Percentiles rank a stretch among this genome's conserved stretches.
Evolutionary conservation across 1,140 invertebrate genomes (phyloP).

Genomic region (Macrocentrus cingulum): DNA sequence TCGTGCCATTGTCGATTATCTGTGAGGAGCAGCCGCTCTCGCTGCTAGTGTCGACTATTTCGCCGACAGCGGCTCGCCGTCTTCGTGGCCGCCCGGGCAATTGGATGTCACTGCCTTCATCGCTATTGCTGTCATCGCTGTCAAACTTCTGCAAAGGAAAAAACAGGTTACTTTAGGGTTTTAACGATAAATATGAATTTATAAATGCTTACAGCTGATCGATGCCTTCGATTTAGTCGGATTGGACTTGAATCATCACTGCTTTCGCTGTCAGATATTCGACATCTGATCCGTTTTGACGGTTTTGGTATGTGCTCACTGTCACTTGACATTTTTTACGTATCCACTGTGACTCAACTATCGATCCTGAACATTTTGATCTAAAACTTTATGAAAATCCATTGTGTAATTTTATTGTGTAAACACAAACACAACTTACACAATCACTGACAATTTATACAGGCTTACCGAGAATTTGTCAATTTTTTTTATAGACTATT

Average conservation of each 20-base stretch:
- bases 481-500: conserved; percentile 5
- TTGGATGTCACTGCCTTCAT: conserved; percentile 49
- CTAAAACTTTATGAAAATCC: conserved; percentile 9
- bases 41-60: conserved; percentile 43
- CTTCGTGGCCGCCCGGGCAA: conserved; percentile 40
- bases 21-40: conserved; percentile 34
- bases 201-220: conserved; percentile 41
- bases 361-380: neutral
- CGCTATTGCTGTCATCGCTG: conserved; percentile 50
- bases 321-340: conserved; percentile 50
- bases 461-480: neutral
- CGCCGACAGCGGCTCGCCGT: conserved; percentile 41
- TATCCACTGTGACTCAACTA: neutral
- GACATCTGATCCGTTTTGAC: conserved; percentile 35
- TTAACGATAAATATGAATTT: conserved; percentile 4
- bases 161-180: conserved; percentile 1
- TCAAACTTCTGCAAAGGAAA: conserved; percentile 40
- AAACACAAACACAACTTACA: neutral
- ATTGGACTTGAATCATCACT: conserved; percentile 46
- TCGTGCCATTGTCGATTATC: conserved; percentile 41
- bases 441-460: neutral
- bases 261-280: conserved; percentile 46
- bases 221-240: conserved; percentile 38
- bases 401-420: neutral
- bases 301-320: conserved; percentile 35